Evolutionary conservation across 2,888 invertebrate species (phyloP), one percentile per base, ranked within the genome.

Genomic region (Steromphala cineraria): DNA sequence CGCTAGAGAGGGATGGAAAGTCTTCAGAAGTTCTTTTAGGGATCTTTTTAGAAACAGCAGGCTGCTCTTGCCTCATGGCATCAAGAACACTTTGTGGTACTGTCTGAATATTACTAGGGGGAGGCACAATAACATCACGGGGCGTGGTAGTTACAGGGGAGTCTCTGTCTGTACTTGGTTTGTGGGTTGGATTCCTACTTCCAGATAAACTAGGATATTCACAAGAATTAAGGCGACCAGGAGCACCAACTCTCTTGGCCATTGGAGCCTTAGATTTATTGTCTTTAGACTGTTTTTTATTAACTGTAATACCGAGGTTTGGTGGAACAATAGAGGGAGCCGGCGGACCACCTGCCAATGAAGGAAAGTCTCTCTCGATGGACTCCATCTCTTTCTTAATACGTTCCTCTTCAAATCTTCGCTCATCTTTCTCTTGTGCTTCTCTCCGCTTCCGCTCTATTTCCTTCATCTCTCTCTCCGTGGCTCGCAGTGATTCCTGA

Each of bases 1-100:
- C 53, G 5, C 53, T 28, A 67, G 80, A 81, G 36, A 88, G 67
- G 28, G 80, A 83, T 24, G 89, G 87, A 80, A 88, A 87, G 71
- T 88, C 86, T 46, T 86, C 84, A 31, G 78, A 52, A n/a, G 67
- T 19, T 40, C 52, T 75, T 40, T 53, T 82, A 17, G 81, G 81
- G n/a, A 79, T 13, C 7, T 36, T 36, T 79, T 79, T 79, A 28
- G 40, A 46, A 74, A 75, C 81, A 55, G 46, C 21, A 75, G 55
- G 36, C 17, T 71, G 31, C 3, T 36, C 36, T n/a, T 71, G 28
- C 36, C 36, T 71, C 31, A 71, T 71, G 2, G 40, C 13, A 36
- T 71, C 71, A 15, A 71, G 10, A n/a, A 71, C 71, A 71, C 71
- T 71, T 36, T 71, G 71, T 3, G 71, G 71, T 36, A 71, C 71